Conservation (phyloP, 2,113 vertebrate species). For the Bagarius yarrelli region DNA sequence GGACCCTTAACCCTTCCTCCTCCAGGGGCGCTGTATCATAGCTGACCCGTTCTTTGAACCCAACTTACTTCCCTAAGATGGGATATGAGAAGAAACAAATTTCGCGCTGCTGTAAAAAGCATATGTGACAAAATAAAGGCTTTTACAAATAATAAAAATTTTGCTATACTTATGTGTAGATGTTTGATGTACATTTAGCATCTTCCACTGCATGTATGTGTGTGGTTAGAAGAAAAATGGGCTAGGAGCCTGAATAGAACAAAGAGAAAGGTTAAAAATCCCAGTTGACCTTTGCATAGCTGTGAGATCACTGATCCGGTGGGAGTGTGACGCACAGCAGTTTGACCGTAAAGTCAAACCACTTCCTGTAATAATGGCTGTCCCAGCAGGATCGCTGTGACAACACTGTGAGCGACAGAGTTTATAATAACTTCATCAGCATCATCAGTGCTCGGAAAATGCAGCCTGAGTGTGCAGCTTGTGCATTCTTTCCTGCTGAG, state of each 20-base stretch:
- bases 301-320: slow-evolving; percentile 9
- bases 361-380: slow-evolving; percentile 29
- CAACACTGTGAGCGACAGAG: background rate
- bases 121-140: too few species aligned
- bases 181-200: too few species aligned
- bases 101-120: too few species aligned
- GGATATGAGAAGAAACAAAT: too few species aligned
- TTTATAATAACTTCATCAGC: slow-evolving; percentile 39
- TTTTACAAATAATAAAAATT: too few species aligned
- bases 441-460: slow-evolving; percentile 16
- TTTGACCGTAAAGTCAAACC: slow-evolving; percentile 32
- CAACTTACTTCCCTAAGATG: too few species aligned
- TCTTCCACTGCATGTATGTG: background rate
- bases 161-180: too few species aligned
- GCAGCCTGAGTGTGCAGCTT: slow-evolving; percentile 4
- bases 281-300: slow-evolving; percentile 28
- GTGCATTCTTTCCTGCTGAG: slow-evolving; percentile 53
- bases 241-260: too few species aligned
- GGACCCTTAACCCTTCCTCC: too few species aligned
- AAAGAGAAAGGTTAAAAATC: slow-evolving; percentile 18
- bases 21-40: too few species aligned
- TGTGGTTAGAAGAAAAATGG: too few species aligned
- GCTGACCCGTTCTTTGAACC: too few species aligned
- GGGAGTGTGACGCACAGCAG: slow-evolving; percentile 41
- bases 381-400: background rate